phyloP scores from a whole-genome alignment of 2,797 vertebrate genomes.

The Typhlichthys eigenmanni region DNA sequence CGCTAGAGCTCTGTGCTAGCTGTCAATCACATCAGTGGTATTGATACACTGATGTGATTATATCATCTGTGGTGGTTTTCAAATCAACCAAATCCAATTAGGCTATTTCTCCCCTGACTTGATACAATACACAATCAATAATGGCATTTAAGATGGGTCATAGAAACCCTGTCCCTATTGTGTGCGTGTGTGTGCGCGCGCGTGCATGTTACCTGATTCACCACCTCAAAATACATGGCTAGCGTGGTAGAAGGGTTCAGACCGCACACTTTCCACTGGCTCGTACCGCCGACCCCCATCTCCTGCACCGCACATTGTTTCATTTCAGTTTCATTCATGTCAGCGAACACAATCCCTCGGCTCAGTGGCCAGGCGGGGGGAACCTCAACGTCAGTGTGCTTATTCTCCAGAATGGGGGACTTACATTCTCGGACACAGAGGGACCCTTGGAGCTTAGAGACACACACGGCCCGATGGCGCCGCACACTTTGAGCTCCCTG shows the following conservation, averaged over 20 bases:
- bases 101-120: no score
- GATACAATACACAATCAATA: no score
- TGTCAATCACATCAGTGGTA: background rate
- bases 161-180: background rate
- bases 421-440: conserved; percentile 93
- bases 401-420: conserved; percentile 42
- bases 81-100: conserved; percentile 1
- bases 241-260: conserved; percentile 88
- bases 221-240: conserved; percentile 93
- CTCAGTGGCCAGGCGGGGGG: conserved; percentile 5
- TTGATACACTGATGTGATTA: background rate
- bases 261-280: conserved; percentile 94
- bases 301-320: conserved; percentile 57
- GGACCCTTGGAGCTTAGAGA: conserved; percentile 90
- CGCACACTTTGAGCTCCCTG: conserved; percentile 92
- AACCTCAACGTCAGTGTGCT: background rate
- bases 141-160: background rate
- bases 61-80: background rate
- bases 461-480: conserved; percentile 90
- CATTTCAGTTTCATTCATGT: conserved; percentile 2
- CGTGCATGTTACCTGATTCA: conserved; percentile 86
- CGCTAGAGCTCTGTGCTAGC: no score
- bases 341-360: conserved; percentile 2
- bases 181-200: background rate
- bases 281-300: conserved; percentile 89